Base-by-base conservation (phyloP, 2,797 vertebrate genomes). In the Periparus ater region DNA sequence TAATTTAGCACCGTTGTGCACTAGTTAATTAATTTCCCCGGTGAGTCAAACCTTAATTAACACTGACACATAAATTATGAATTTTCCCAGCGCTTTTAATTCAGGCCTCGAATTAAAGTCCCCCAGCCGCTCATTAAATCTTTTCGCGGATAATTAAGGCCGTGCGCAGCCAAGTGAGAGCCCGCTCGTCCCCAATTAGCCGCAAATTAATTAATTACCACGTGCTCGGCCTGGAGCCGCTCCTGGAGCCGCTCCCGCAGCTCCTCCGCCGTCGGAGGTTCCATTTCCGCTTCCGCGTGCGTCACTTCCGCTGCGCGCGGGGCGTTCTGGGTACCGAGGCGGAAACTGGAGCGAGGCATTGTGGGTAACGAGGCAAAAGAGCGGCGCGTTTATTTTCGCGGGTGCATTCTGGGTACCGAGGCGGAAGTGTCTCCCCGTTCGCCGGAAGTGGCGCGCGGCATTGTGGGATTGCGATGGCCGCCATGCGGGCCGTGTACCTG, bases 1-100 rank as follows among this genome's bases (percentile, higher is more conserved):
- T 30, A 38, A 68, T 42, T 11, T 23, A 2, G 2, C 6, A 0
- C 2, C 1, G 26, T 45, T 6, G 50, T 1, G 1, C 0, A 5
- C 4, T 27, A 48, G 36, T 36, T 48, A 21, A 5, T 6, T 3
- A 1, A 26, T 4, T 26, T 10, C 1, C 10, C 6, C 3, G 3
- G 6, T 10, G 26, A 34, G 19, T 26, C 4, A 65, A 34, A 2
- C 8, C 17, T 13, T 18, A n/a, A 47, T 47, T 45, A 47, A 6
- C 16, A 7, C 22, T 2, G 16, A 18, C 3, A 30, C 8, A 50
- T 29, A 12, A 26, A 26, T 6, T 10, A 34, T 15, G 14, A 26
- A 26, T 11, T 38, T 38, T 11, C 38, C 38, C 38, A 38, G 38
- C 22, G 10, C 13, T 11, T 6, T 8, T 21, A 40, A 17, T 13